phyloP scores from a whole-genome alignment of 2,888 invertebrate genomes.

The Watsonalla binaria region DNA sequence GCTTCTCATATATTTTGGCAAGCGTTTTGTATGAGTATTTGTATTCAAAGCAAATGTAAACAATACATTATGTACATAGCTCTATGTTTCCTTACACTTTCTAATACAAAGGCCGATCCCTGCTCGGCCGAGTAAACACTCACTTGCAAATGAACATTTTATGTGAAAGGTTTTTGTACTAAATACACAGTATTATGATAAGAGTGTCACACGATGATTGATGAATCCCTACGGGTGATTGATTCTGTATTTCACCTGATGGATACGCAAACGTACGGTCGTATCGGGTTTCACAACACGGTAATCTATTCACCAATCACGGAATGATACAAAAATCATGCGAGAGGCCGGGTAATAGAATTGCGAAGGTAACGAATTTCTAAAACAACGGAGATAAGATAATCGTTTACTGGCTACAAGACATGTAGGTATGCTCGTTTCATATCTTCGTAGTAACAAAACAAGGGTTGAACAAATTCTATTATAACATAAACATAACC shows the following conservation, averaged over 20 bases:
- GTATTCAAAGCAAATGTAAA: background rate
- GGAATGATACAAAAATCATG: too few relatives aligned
- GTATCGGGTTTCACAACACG: slow-evolving; percentile 16
- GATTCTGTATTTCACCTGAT: slow-evolving; percentile 42
- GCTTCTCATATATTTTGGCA: background rate
- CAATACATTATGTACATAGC: background rate
- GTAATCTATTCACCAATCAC: too few relatives aligned
- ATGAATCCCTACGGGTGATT: slow-evolving; percentile 40
- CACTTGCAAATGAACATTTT: slow-evolving; percentile 8
- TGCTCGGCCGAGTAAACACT: slow-evolving; percentile 3
- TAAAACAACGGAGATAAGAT: too few relatives aligned
- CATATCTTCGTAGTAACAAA: too few relatives aligned
- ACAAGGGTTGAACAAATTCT: too few relatives aligned
- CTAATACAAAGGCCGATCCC: slow-evolving; percentile 1
- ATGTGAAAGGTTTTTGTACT: slow-evolving; percentile 11
- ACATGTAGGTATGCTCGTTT: too few relatives aligned
- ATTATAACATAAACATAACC: too few relatives aligned
- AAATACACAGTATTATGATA: slow-evolving; percentile 10
- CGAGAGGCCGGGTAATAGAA: too few relatives aligned
- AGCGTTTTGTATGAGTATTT: background rate
- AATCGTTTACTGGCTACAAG: too few relatives aligned
- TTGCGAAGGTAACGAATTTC: too few relatives aligned
- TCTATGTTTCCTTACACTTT: background rate
- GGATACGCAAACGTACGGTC: slow-evolving; percentile 29
- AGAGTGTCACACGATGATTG: slow-evolving; percentile 38